Evolutionary conservation across 2,797 vertebrate genomes (phyloP).

Genomic region (Coracias cyanogaster): DNA sequence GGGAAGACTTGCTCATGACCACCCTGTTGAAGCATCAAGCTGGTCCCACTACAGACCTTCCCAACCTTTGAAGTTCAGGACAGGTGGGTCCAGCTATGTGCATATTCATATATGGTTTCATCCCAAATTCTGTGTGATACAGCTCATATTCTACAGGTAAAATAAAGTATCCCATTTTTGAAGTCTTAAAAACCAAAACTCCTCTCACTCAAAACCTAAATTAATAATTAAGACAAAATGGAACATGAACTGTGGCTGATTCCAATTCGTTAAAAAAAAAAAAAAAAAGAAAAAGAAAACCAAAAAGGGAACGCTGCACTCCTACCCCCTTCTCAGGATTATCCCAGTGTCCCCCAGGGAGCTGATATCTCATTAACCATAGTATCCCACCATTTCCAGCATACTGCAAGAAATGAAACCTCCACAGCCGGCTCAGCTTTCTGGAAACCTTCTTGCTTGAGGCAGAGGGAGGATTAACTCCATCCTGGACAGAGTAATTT

Average conservation of each 20-base stretch:
- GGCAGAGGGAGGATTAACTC: not conserved
- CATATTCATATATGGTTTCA: not conserved
- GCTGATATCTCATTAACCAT: not conserved
- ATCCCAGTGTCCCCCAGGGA: not conserved
- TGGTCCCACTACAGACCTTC: not conserved
- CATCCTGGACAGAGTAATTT: accelerated
- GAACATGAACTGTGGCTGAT: not conserved
- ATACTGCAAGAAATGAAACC: not conserved
- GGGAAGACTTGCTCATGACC: not conserved
- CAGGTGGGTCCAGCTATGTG: not conserved
- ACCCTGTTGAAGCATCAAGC: not conserved
- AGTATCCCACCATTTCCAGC: not conserved
- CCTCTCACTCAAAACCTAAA: not conserved
- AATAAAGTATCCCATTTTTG: accelerated
- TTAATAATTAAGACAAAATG: not conserved
- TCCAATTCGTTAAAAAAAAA: not conserved
- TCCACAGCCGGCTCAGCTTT: not conserved
- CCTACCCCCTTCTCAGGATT: not conserved
- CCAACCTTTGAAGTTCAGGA: not conserved
- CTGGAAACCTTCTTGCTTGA: not conserved
- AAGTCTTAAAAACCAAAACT: not conserved
- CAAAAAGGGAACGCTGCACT: not conserved
- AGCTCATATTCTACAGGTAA: not conserved
- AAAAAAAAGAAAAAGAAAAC: not conserved
- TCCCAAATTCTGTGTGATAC: too few relatives aligned